Evolutionary conservation across 2,888 invertebrate species (phyloP).

Genomic region (Limnephilus lunatus): DNA sequence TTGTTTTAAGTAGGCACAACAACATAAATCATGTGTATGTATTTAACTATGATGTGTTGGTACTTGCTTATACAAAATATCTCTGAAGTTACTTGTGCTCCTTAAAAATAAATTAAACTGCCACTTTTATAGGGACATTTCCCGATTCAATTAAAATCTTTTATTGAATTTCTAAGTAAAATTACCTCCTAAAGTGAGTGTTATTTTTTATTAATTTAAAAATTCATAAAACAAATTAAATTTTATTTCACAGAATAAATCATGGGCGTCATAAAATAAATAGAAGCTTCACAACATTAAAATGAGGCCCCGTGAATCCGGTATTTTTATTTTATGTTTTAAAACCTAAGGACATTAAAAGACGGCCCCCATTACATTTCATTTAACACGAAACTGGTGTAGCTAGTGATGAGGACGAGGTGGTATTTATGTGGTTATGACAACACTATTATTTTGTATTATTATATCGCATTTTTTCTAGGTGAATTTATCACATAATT

Average conservation of each 20-base stretch:
- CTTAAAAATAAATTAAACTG: background rate
- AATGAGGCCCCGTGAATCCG: conserved; percentile 26
- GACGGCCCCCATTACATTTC: background rate
- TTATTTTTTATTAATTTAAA: conserved; percentile 21
- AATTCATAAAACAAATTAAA: conserved; percentile 14
- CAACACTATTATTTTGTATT: background rate
- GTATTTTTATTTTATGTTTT: conserved; percentile 26
- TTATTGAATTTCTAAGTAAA: background rate
- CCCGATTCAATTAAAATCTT: background rate
- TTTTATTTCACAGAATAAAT: conserved; percentile 32
- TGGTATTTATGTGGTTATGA: background rate
- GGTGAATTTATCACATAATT: background rate
- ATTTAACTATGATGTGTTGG: background rate
- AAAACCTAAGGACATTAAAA: conserved; percentile 14
- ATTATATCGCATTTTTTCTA: background rate
- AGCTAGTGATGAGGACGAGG: background rate
- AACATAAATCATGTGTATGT: background rate
- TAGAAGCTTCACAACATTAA: conserved; percentile 13
- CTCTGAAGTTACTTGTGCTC: background rate
- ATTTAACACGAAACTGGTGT: background rate
- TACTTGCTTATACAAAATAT: background rate
- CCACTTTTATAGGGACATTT: background rate
- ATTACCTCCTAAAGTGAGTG: background rate
- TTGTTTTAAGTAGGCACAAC: background rate
- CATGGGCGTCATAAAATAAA: conserved; percentile 5